These are phyloP conservation scores for Delichon dasypus DNA, from an alignment of 2,797 vertebrate species.

Conservation along the genomic window DNA sequence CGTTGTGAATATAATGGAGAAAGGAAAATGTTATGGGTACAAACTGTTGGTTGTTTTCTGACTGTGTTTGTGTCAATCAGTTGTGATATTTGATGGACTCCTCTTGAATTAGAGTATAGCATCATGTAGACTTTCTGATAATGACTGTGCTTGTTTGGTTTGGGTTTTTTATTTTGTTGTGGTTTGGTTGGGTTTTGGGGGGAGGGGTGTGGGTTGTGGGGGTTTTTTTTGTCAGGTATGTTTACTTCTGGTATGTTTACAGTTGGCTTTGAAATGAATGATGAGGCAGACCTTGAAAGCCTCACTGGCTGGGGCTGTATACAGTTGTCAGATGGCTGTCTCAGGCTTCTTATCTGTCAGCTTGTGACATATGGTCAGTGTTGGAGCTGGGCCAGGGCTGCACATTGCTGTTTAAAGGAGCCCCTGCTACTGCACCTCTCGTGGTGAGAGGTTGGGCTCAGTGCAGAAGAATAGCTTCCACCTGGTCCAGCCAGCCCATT, in stretches of 20 bases:
- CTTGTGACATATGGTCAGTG: conserved; percentile 39
- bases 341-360: conserved; percentile 38
- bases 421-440: not conserved
- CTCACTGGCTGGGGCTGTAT: not conserved
- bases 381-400: conserved; percentile 32
- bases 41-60: not conserved
- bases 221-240: not conserved
- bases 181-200: not conserved
- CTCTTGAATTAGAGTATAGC: not conserved
- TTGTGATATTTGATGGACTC: not conserved
- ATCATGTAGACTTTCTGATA: not conserved
- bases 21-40: conserved; percentile 7
- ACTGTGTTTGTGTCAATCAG: not conserved
- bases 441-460: not conserved
- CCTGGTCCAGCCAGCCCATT: not conserved
- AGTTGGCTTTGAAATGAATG: conserved; percentile 28
- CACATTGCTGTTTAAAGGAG: conserved; percentile 24
- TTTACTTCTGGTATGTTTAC: conserved; percentile 23
- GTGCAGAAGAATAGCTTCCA: not conserved
- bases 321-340: conserved; percentile 29
- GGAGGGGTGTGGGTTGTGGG: not conserved
- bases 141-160: not conserved
- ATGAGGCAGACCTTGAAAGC: conserved; percentile 9
- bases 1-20: conserved; percentile 1
- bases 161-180: not conserved